Evolutionary conservation across 2,797 vertebrate genomes (phyloP), one percentile per base, ranked within the genome.

Genomic region (Gallinago nigripennis): DNA sequence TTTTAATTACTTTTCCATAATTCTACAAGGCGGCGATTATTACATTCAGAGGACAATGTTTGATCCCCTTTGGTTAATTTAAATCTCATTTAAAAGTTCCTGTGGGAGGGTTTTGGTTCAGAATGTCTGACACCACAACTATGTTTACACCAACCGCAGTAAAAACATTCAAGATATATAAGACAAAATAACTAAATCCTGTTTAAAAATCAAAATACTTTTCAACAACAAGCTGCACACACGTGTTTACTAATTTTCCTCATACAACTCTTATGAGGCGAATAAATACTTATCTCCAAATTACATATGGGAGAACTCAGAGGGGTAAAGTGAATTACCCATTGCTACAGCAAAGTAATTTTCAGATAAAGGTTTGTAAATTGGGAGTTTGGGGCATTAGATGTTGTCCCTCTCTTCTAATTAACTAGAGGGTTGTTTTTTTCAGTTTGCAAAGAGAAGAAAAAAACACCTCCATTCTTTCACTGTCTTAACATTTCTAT

Each of bases 1-100:
- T 95, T 95, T 92, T 86, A 96, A 94, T 94, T 95, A 91, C 45
- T 94, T 95, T 81, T 77, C 45, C 33, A 27, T 88, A 88, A 90
- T 94, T 90, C 75, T 94, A 87, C 76, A 56, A 82, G 68, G 35
- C 3, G 0, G 51, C 48, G 27, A 89, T 89, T 91, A 87, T 46
- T 46, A 46, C 25, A 87, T 94, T 89, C 76, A 78, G 61, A 90
- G 50, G 78, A 88, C 76, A 94, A 88, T 64, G 20, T 75, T 46
- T 90, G 94, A 95, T 88, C 41, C 37, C 41, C 3, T 88, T 70
- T 88, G 50, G 37, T 91, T 88, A 83, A 90, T 81, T 95, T 90
- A 94, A 94, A 88, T 69, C 61, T 83, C 35, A 81, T 82, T 88
- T 94, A 45, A 75, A 92, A 81, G 66, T 83, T 94, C 57, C 82